These are phyloP conservation scores for Nomada ferruginata DNA, from an alignment of 2,888 invertebrate genomes.

Conservation along the genomic window DNA sequence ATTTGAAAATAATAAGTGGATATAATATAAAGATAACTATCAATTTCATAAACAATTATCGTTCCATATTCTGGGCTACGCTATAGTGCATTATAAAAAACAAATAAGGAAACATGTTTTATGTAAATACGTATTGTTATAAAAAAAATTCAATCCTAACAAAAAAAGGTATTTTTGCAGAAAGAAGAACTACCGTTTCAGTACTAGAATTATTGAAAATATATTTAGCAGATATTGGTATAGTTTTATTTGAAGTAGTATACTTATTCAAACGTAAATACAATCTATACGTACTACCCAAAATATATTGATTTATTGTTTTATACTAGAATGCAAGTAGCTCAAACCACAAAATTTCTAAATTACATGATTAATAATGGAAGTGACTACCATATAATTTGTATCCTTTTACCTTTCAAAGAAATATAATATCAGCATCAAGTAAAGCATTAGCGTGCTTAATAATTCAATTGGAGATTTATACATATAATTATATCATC, in stretches of 20 bases:
- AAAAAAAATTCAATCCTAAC: background rate
- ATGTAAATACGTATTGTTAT: constrained; percentile 12
- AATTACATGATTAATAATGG: constrained; percentile 47
- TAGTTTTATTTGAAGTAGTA: constrained; percentile 64
- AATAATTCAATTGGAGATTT: constrained; percentile 32
- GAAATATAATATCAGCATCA: constrained; percentile 39
- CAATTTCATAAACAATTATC: constrained; percentile 34
- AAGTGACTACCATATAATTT: constrained; percentile 42
- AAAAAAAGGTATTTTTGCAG: constrained; percentile 21
- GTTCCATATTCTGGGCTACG: constrained; percentile 36
- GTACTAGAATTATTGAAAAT: constrained; percentile 54
- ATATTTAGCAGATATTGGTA: constrained; percentile 52
- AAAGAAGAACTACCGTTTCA: constrained; percentile 34
- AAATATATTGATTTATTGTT: constrained; percentile 61
- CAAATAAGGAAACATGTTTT: constrained; percentile 21
- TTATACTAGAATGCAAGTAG: constrained; percentile 52
- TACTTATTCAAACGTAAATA: constrained; percentile 65
- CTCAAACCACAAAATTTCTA: constrained; percentile 50
- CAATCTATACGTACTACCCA: constrained; percentile 57
- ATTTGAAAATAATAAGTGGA: constrained; percentile 34
- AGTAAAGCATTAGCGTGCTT: constrained; percentile 33
- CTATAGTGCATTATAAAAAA: constrained; percentile 20
- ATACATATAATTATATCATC: constrained; percentile 41
- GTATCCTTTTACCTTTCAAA: constrained; percentile 46
- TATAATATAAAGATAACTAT: constrained; percentile 44